Base-by-base conservation (phyloP, 1,140 invertebrate species). In the Drosophila tristis region DNA sequence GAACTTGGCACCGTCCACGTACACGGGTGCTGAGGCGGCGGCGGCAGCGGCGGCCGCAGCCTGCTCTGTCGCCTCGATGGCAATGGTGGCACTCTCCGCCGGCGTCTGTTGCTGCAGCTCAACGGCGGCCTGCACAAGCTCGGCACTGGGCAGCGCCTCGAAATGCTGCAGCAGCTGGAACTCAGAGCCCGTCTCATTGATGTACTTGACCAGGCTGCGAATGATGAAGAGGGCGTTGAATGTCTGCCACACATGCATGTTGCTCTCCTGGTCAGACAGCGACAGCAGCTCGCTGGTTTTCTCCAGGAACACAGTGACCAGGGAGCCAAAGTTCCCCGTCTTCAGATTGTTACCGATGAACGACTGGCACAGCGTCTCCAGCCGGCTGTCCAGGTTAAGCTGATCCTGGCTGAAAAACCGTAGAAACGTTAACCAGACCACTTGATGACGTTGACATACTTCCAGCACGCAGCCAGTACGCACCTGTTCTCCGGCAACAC, bases 151-250 rank as follows among this genome's bases (percentile, higher is more conserved):
- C 60, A 93, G 90, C 8, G 94, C 93, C 91, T 96, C 95, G 73
- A 96, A 94, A 84, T 97, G 96, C 77, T 95, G 93, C 29, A 96
- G 93, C 66, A 97, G 93, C 71, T 96, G 95, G 70, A 95, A 95
- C 91, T 97, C 96, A 0, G 95, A 95, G 2, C 96, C 93, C 55
- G 94, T 95, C 92, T 97, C 96, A 9, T 98, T 95, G 45, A 99
- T 94, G 92, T 97, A 98, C 92, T 98, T 99, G 58, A 96, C 94
- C 59, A 98, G 94, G 78, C 95, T 96, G 59, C 98, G 94, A 62
- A 99, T 95, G 16, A 98, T 96, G 87, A 99, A 98, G 31, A 99
- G 92, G 0, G 97, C 96, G 93, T 99, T 99, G 91, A 97, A 97
- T 0, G 97, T 96, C 92, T 99, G 98, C 97, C 98, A 99, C 49